Evolutionary conservation across 2,888 invertebrate genomes (phyloP), one percentile per base, ranked within the genome.

Genomic region (Cartodere bifasciata): DNA sequence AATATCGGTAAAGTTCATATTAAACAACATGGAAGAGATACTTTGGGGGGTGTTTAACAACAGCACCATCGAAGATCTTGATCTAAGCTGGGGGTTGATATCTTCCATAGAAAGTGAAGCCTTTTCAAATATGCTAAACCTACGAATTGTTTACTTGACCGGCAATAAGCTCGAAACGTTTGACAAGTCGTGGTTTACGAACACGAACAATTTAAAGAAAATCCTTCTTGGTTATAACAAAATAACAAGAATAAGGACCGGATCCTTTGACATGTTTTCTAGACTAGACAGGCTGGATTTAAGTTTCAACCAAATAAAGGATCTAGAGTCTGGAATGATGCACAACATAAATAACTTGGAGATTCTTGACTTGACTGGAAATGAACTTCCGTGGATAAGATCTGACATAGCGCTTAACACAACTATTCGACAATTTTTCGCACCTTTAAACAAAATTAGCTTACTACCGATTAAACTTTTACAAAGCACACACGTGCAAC

Each of bases 241-340:
- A 20, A 7, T 20, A 20, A 20, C 6, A 20, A 20, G 20, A 7
- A 20, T 20, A 7, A 7, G 20, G 20, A 7, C 6, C n/a, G n/a
- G 20, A n/a, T 20, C 20, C 20, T 20, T 20, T 20, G 20, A 20
- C 20, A 20, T n/a, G 6, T 20, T 20, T 20, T n/a, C 20, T 20
- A 20, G n/a, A 7, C n/a, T 20, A 20, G n/a, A 20, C 6, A 6
- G n/a, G 6, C 7, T 20, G 6, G 20, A 20, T 20, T 20, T 20
- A 20, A 20, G 20, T 20, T 20, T 20, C n/a, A 20, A 20, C 20
- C 6, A 20, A 20, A 20, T 20, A 7, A 20, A 20, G 6, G 6
- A 20, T n/a, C 6, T 20, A 20, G 20, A n/a, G n/a, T 6, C 20
- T 7, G 20, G n/a, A 7, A 7, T 20, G 20, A 7, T 20, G 6